Evolutionary conservation across 2,797 vertebrate genomes (phyloP).

Genomic region (Carduelis carduelis): DNA sequence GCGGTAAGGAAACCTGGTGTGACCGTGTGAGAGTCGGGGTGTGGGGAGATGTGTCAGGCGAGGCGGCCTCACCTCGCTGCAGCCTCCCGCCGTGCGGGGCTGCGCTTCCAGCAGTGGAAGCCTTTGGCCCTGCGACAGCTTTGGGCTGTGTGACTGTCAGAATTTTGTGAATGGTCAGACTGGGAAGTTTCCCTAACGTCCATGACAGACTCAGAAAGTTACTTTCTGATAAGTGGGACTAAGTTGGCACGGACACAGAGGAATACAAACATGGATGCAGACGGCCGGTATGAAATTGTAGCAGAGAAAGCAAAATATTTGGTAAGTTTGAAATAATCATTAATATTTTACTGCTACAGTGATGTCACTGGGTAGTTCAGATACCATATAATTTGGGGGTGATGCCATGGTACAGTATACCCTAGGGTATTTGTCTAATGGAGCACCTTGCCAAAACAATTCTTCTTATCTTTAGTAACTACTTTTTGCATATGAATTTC

Average conservation of each 20-base stretch:
- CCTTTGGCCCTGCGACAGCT: not conserved
- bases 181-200: not conserved
- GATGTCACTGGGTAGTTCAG: not conserved
- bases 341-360: not conserved
- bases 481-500: not conserved
- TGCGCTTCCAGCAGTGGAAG: not conserved
- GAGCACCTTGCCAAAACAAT: not conserved
- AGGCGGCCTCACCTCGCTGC: not conserved
- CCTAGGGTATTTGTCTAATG: not conserved
- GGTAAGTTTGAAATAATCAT: not conserved
- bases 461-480: not conserved
- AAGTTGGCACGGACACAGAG: not conserved
- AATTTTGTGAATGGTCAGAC: not conserved
- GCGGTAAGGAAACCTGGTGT: not conserved
- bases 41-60: not conserved
- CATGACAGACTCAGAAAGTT: not conserved
- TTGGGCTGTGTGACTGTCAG: not conserved
- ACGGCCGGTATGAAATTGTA: fast-evolving
- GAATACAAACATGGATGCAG: not conserved
- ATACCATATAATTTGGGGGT: not conserved
- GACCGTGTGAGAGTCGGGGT: not conserved
- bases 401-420: not conserved
- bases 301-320: not conserved
- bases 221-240: not conserved
- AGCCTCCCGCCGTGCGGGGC: not conserved